Evolutionary conservation across 2,888 invertebrate genomes (phyloP).

Genomic region (Gari tellinella): DNA sequence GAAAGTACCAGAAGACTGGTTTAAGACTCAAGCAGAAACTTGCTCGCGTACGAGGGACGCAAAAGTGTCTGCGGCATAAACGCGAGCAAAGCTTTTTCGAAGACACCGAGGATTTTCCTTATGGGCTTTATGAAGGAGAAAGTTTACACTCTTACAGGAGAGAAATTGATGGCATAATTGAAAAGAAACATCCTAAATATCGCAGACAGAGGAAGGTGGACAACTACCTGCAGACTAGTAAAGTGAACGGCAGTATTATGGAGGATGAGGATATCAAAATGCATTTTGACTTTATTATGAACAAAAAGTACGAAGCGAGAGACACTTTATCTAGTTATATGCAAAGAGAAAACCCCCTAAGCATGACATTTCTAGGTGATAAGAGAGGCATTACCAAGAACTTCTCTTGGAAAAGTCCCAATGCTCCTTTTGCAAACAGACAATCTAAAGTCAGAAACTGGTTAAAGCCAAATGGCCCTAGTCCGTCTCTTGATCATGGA

Average conservation of each 20-base stretch:
- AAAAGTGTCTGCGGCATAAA: slow-evolving; percentile 36
- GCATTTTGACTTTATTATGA: slow-evolving; percentile 54
- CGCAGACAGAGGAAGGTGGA: slow-evolving; percentile 44
- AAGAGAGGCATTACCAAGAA: neutral
- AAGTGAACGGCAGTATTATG: slow-evolving; percentile 31
- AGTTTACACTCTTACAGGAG: slow-evolving; percentile 41
- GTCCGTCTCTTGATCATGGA: neutral
- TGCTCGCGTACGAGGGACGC: slow-evolving; percentile 41
- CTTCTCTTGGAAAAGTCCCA: slow-evolving; percentile 5
- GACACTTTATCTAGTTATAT: slow-evolving; percentile 14
- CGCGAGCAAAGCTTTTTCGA: slow-evolving; percentile 52
- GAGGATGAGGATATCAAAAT: slow-evolving; percentile 38
- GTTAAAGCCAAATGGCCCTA: neutral
- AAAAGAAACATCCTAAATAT: slow-evolving; percentile 46
- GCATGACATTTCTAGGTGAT: slow-evolving; percentile 22
- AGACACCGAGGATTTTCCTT: slow-evolving; percentile 56
- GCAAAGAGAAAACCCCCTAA: slow-evolving; percentile 38
- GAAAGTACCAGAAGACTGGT: slow-evolving; percentile 31
- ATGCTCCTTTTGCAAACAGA: neutral
- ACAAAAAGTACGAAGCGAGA: slow-evolving; percentile 5
- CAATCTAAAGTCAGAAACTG: neutral
- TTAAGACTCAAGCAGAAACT: slow-evolving; percentile 40
- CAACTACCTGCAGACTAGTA: slow-evolving; percentile 27
- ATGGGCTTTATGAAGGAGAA: slow-evolving; percentile 53
- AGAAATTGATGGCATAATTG: slow-evolving; percentile 45